Base-by-base conservation (phyloP, 2,888 invertebrate genomes). In the Ceraclea dissimilis region DNA sequence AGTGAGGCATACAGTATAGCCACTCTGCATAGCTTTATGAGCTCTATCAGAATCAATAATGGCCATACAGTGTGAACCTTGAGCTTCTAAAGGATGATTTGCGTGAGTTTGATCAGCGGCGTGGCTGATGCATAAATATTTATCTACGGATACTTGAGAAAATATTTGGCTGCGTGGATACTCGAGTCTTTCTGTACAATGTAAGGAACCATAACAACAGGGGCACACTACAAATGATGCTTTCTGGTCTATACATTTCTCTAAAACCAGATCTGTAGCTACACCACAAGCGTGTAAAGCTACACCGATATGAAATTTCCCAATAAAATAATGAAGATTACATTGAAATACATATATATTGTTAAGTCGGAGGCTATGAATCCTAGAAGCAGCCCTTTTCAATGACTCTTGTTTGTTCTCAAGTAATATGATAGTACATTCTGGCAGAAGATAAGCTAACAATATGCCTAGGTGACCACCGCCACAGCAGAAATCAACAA, bases 401-500 rank as follows among this genome's bases (percentile, higher is more conserved):
- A 95, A 69, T 0, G 94, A 94, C 63, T 86, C 85, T 67, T 93
- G 89, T 71, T 96, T 96, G 68, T 96, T 96, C 70, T 97, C 96
- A 52, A 96, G 75, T 57, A 97, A 75, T 65, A 93, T 81, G 1
- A 96, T 74, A 58, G 81, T 79, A 68, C 91, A 91, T 18, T 83
- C 72, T 0, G 93, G 93, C 50, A 94, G 70, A 39, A 90, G 74
- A 65, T 86, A 76, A 0, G 94, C 95, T 20, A 95, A 68, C 4
- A 94, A 70, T 60, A 96, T 88, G 0, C 95, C 96, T 57, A 96
- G 76, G 72, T 96, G 95, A 0, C 96, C 96, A 65, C 93, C 89
- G 1, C 96, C 96, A 66, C 93, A 89, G 69, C 96, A 96, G 71
- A 96, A 96, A 70, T 97, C 96, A 0, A 96, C 90, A 64, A 96